Base-by-base conservation (phyloP, 2,888 invertebrate genomes). In the Noctuana brunneofusca region DNA sequence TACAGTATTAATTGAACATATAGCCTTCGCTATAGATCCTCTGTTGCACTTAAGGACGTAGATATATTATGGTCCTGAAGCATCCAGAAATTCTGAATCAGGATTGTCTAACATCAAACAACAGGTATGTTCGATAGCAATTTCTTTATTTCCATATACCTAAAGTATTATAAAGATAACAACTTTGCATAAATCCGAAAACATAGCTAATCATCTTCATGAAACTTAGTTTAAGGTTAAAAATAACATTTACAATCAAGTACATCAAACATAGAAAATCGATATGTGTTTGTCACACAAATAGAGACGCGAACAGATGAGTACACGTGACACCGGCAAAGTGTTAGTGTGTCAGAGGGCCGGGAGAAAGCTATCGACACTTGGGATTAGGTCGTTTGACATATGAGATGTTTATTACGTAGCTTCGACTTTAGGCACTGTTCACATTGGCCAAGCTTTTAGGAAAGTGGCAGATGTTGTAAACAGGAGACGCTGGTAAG, bases 341-440 rank as follows among this genome's bases (percentile, higher is more conserved):
- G 52, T 59, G 59, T 43, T 52, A 59, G 59, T 59, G 43, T 59
- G 59, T 59, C 52, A 59, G 11, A 59, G 52, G 52, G 59, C 59
- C 58, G 55, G 38, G 52, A 41, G 58, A 59, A 59, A 59, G 59
- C 52, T n/a, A 58, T 58, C 49, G 58, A 24, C 43, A 57, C 41
- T 5, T 24, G 41, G 52, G 52, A 53, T 59, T 46, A 52, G 11
- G 18, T 24, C 32, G 43, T 53, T 48, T 48, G 22, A 3, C 6
- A 11, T 22, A n/a, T 48, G 27, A 58, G 18, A 50, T 50, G 50
- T 24, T 58, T 38, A 9, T 43, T 18, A 41, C 30, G 11, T 27
- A 27, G 3, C 1, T 12, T 24, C 24, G 50, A 30, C 50, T 30
- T 16, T 52, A 18, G 14, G 24, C 16, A 2, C 14, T 6, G 27